Conservation (phyloP, 2,113 vertebrate genomes). For the Serilophus lunatus region DNA sequence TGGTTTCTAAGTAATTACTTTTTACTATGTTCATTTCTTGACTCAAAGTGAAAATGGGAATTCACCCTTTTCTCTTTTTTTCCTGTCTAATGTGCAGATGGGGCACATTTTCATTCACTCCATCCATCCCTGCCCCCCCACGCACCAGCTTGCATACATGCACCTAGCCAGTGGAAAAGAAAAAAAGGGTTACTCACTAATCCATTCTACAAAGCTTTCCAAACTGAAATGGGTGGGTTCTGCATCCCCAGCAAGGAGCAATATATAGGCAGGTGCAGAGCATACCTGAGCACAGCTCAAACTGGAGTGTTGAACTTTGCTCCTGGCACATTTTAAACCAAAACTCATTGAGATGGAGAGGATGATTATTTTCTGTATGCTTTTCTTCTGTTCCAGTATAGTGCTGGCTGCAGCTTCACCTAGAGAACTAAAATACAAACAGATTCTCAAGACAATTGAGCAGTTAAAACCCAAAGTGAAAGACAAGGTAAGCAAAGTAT, state of each 20-base stretch:
- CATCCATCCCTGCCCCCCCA: conserved; percentile 82
- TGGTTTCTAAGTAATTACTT: conserved; percentile 51
- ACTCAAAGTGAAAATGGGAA: conserved; percentile 91
- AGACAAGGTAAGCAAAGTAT: conserved; percentile 54
- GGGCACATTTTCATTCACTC: conserved; percentile 77
- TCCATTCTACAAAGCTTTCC: conserved; percentile 92
- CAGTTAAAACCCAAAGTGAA: conserved; percentile 48
- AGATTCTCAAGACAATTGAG: conserved; percentile 34
- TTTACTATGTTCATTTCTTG: conserved; percentile 64
- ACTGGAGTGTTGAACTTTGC: conserved; percentile 57
- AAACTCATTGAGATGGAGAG: conserved; percentile 63
- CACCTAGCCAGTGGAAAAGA: conserved; percentile 94
- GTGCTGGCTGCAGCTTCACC: background rate
- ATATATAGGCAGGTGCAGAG: conserved; percentile 87
- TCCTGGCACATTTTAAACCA: background rate
- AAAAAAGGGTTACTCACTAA: conserved; percentile 92
- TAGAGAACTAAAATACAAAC: conserved; percentile 17
- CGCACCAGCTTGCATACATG: conserved; percentile 74
- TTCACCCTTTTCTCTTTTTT: conserved; percentile 85
- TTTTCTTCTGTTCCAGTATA: conserved; percentile 48
- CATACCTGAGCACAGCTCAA: conserved; percentile 72
- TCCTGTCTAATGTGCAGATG: conserved; percentile 86
- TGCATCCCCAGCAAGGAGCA: conserved; percentile 84
- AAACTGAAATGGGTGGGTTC: conserved; percentile 85
- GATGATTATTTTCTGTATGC: conserved; percentile 54